Conservation (phyloP, 2,888 invertebrate genomes). For the Rhyacophila evoluta region DNA sequence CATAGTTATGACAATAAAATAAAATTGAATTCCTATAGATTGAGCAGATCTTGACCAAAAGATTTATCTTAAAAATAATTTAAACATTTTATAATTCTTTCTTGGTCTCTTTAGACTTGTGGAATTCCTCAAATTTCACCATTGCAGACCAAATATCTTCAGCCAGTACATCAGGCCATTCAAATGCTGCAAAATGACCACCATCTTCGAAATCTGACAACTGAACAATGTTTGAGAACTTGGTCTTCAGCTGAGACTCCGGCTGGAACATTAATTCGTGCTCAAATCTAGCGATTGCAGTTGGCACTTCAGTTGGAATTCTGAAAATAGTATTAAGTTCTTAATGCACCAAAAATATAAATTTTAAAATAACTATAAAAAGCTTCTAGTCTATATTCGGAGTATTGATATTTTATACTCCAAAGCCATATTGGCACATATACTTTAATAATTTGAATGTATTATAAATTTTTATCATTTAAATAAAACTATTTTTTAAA, state of each 20-base stretch:
- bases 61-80: too few species aligned
- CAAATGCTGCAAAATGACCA: constrained; percentile 90
- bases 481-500: too few species aligned
- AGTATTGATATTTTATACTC: too few species aligned
- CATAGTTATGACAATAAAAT: too few species aligned
- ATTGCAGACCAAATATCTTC: constrained; percentile 72
- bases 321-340: constrained; percentile 63
- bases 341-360: neutral
- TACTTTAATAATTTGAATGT: too few species aligned
- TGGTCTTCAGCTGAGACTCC: constrained; percentile 72
- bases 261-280: constrained; percentile 75
- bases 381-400: too few species aligned
- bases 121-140: constrained; percentile 57
- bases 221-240: constrained; percentile 76
- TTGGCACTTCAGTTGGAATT: constrained; percentile 77
- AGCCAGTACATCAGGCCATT: constrained; percentile 78
- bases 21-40: too few species aligned
- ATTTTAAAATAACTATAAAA: neutral
- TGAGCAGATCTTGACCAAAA: too few species aligned
- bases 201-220: constrained; percentile 74
- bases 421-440: too few species aligned
- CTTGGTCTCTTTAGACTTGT: constrained; percentile 27
- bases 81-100: constrained; percentile 31
- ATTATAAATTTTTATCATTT: too few species aligned
- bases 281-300: constrained; percentile 78